Conservation (phyloP, 2,113 vertebrate species). For the Tyrannus savana region DNA sequence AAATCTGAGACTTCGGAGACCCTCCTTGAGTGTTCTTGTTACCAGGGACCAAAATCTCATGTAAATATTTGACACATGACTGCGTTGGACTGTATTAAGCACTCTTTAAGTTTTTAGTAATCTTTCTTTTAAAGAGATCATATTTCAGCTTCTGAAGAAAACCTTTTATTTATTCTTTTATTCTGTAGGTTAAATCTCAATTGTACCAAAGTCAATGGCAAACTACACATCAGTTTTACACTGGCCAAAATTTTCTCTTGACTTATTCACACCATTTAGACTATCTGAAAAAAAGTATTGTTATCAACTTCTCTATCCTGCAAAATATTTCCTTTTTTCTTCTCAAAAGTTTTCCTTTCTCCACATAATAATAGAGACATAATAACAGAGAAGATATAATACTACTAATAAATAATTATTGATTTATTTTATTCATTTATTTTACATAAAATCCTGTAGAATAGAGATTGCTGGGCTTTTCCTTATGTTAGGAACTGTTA, state of each 20-base stretch:
- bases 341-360: background rate
- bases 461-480: background rate
- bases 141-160: background rate
- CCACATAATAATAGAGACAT: background rate
- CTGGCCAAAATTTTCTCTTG: background rate
- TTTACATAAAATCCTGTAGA: background rate
- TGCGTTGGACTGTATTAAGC: background rate
- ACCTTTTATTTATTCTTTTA: background rate
- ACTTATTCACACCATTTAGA: background rate
- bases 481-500: background rate
- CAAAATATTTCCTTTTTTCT: background rate
- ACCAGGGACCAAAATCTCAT: background rate
- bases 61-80: background rate
- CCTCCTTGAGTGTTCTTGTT: background rate
- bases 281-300: background rate
- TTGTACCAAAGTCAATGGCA: background rate
- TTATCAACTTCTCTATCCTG: background rate
- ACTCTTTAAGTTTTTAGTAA: background rate
- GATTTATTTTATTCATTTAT: background rate
- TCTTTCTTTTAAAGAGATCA: background rate
- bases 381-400: background rate
- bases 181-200: background rate
- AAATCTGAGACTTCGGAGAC: background rate
- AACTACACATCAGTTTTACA: background rate
- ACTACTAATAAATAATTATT: background rate